Conservation (phyloP, 2,797 vertebrate genomes). For the Danio aesculapii region DNA sequence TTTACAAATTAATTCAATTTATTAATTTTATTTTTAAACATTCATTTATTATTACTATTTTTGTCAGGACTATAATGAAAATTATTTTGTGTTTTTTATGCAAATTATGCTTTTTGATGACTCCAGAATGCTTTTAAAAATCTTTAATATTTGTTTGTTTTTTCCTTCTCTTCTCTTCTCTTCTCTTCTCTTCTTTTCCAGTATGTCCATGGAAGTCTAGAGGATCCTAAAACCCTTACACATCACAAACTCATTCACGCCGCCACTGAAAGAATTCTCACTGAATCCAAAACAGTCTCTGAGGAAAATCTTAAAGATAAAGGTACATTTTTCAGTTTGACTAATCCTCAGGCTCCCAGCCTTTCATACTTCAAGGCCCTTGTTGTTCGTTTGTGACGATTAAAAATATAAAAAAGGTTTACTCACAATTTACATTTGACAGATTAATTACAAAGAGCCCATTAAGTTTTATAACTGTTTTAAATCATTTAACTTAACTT, state of each 20-base stretch:
- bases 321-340: constrained; percentile 73
- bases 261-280: constrained; percentile 91
- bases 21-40: background rate
- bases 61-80: background rate
- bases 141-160: background rate
- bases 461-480: background rate
- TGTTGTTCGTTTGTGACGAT: too few species aligned
- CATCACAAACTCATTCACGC: constrained; percentile 95
- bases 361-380: too few species aligned
- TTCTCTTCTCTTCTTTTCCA: constrained; percentile 68
- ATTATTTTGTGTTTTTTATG: too few species aligned
- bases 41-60: background rate
- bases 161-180: constrained; percentile 51
- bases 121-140: background rate
- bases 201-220: constrained; percentile 90
- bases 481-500: background rate
- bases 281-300: constrained; percentile 87
- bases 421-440: too few species aligned
- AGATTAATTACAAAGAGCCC: too few species aligned
- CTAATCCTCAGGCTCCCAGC: too few species aligned
- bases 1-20: background rate
- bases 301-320: constrained; percentile 94
- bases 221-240: constrained; percentile 94
- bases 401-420: too few species aligned
- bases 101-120: too few species aligned